Evolutionary conservation across 2,888 invertebrate species (phyloP).

Genomic region (Lithophane leautieri): DNA sequence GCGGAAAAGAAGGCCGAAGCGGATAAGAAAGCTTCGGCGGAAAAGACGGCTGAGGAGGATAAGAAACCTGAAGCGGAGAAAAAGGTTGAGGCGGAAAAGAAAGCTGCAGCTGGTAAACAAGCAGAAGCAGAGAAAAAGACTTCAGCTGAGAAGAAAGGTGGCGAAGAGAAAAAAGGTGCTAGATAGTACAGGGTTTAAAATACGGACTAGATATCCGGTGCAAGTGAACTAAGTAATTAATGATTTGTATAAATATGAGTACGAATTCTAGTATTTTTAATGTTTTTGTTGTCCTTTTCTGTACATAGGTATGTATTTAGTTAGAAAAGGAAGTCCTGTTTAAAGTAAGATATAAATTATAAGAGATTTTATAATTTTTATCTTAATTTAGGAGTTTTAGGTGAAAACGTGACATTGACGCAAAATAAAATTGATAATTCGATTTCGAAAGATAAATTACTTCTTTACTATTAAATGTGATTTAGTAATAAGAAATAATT

Average conservation of each 20-base stretch:
- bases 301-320: conserved; percentile 57
- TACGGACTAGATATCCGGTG: conserved; percentile 54
- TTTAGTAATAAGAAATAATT: conserved; percentile 49
- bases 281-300: conserved; percentile 59
- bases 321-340: conserved; percentile 47
- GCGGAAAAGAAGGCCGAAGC: conserved; percentile 62
- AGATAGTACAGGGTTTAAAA: conserved; percentile 83
- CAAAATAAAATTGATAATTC: conserved; percentile 43
- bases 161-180: conserved; percentile 76
- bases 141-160: conserved; percentile 39
- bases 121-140: conserved; percentile 68
- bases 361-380: conserved; percentile 53
- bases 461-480: conserved; percentile 39
- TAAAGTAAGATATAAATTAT: conserved; percentile 54
- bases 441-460: conserved; percentile 28
- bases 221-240: conserved; percentile 58
- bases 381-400: conserved; percentile 20
- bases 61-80: conserved; percentile 15
- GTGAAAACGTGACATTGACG: conserved; percentile 37
- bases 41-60: conserved; percentile 52
- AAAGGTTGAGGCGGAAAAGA: conserved; percentile 34
- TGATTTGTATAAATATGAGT: conserved; percentile 63
- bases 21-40: conserved; percentile 32
- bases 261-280: conserved; percentile 62
- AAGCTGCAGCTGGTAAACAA: conserved; percentile 29